These are phyloP conservation scores for Megaceryle torquata DNA, from an alignment of 2,113 vertebrate species.

Conservation along the genomic window DNA sequence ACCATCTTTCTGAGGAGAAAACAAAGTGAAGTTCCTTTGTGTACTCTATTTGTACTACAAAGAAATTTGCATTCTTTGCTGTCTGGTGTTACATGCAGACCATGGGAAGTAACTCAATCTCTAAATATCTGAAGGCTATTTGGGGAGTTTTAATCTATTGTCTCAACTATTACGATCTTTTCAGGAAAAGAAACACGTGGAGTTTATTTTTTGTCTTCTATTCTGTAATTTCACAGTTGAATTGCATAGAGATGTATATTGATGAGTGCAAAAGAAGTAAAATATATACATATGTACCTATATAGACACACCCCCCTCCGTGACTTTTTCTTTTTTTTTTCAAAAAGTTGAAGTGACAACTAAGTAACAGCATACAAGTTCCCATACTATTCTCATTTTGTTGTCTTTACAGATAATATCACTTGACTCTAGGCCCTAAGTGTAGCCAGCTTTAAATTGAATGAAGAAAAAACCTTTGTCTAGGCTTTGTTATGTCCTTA, in stretches of 20 bases:
- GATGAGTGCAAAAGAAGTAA: background rate
- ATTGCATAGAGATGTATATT: background rate
- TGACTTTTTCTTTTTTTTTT: background rate
- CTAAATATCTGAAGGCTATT: background rate
- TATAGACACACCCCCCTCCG: background rate
- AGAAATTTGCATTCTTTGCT: background rate
- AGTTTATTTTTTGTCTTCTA: background rate
- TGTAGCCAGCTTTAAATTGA: background rate
- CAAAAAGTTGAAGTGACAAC: background rate
- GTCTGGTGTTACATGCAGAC: background rate
- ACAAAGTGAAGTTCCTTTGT: background rate
- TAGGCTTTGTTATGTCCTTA: background rate
- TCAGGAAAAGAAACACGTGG: background rate
- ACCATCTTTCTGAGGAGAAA: background rate
- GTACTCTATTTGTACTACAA: background rate
- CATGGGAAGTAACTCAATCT: background rate
- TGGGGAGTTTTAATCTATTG: background rate
- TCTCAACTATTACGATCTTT: background rate
- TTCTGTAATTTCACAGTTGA: background rate
- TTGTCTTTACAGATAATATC: background rate
- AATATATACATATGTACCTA: background rate
- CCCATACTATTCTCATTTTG: background rate
- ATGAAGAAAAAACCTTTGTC: background rate
- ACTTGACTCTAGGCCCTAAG: background rate
- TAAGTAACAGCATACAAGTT: background rate